Evolutionary conservation across 2,113 vertebrate genomes (phyloP).

Genomic region (Prunella fulvescens): DNA sequence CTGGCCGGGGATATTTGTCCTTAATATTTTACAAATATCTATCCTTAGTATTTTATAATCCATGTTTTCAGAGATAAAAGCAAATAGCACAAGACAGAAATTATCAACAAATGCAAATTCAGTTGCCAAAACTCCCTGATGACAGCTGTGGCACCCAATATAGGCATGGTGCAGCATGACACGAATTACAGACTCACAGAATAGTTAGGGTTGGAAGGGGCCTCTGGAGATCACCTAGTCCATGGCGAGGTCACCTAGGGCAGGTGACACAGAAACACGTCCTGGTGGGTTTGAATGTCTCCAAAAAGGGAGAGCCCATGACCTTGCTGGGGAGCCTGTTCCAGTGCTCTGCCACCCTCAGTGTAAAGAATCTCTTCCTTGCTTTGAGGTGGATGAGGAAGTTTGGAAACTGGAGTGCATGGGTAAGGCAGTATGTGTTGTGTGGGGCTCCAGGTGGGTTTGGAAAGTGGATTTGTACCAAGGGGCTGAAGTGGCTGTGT

Average conservation of each 20-base stretch:
- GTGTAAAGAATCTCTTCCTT: neutral
- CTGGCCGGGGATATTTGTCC: neutral
- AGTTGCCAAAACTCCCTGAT: neutral
- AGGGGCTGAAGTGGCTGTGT: fast-evolving
- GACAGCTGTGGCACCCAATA: fast-evolving
- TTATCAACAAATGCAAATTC: neutral
- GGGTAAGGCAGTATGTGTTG: fast-evolving
- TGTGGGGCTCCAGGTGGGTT: fast-evolving
- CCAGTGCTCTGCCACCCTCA: neutral
- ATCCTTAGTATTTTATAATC: neutral
- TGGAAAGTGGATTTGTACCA: fast-evolving
- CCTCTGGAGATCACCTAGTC: neutral
- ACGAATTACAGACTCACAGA: neutral
- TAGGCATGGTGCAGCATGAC: neutral
- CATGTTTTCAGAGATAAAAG: neutral
- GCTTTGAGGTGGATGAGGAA: neutral
- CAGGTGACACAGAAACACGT: fast-evolving
- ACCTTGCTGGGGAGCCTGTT: neutral
- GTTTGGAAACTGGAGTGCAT: fast-evolving
- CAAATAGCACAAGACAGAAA: neutral
- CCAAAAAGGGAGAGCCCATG: neutral
- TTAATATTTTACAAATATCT: neutral
- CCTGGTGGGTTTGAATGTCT: neutral
- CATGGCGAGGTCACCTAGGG: neutral
- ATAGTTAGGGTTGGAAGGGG: neutral